Evolutionary conservation across 2,888 invertebrate genomes (phyloP).

Genomic region (Caradrina kadenii): DNA sequence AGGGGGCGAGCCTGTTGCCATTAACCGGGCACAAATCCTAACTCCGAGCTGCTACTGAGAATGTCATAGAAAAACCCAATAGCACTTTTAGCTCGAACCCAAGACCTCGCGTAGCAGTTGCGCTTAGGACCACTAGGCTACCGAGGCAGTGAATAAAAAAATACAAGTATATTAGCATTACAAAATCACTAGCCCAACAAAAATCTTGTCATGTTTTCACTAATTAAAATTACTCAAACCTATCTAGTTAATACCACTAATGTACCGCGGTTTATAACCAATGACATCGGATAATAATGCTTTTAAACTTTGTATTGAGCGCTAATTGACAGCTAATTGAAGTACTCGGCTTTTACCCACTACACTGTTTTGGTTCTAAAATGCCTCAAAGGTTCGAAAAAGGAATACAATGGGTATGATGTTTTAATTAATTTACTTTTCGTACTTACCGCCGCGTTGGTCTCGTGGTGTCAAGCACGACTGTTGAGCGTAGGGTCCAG

Average conservation of each 20-base stretch:
- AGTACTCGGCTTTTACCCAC: conserved; percentile 53
- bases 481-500: no score
- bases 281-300: conserved; percentile 77
- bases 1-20: no score
- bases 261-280: conserved; percentile 70
- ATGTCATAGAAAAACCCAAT: no score
- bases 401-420: neutral
- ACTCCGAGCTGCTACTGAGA: no score
- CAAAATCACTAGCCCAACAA: conserved; percentile 29
- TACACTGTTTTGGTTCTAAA: conserved; percentile 4
- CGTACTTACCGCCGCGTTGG: no score
- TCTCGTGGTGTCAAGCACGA: no score
- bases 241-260: conserved; percentile 74
- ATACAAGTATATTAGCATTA: neutral
- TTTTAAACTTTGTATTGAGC: conserved; percentile 77
- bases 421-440: no score
- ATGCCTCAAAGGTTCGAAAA: neutral
- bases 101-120: no score
- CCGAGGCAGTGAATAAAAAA: no score
- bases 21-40: no score
- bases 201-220: conserved; percentile 32
- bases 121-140: no score
- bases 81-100: no score
- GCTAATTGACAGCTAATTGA: conserved; percentile 76
- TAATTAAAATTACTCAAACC: conserved; percentile 59